Conservation (phyloP, 2,888 invertebrate species). For the Drosophila algonquin region DNA sequence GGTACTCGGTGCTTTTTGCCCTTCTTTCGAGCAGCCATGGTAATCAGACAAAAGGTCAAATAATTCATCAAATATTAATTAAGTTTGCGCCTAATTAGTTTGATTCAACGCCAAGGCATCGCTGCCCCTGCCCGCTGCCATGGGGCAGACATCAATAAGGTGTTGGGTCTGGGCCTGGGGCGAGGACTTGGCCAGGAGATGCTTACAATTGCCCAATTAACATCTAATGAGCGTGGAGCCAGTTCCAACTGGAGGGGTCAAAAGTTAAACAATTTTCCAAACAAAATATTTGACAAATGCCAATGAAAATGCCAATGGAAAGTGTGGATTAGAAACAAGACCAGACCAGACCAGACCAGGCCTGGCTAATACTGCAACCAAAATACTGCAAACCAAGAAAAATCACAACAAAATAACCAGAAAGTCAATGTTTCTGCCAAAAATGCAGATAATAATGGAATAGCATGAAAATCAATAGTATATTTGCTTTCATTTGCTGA, state of each 20-base stretch:
- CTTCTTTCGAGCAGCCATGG: conserved; percentile 8
- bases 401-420: not conserved
- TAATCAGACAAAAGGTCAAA: conserved; percentile 51
- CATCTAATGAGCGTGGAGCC: conserved; percentile 57
- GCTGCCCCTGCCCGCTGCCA: not conserved
- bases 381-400: not conserved
- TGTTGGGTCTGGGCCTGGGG: conserved; percentile 56
- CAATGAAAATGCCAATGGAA: too few relatives aligned
- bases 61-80: conserved; percentile 71
- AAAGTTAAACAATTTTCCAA: conserved; percentile 44
- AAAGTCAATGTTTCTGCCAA: not conserved
- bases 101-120: conserved; percentile 49
- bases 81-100: conserved; percentile 75
- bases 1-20: not conserved
- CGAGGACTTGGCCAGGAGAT: conserved; percentile 35
- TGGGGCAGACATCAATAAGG: conserved; percentile 64
- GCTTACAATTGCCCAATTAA: conserved; percentile 65
- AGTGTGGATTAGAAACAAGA: not conserved
- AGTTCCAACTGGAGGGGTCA: conserved; percentile 22
- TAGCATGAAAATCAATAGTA: conserved; percentile 27
- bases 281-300: conserved; percentile 24
- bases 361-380: not conserved
- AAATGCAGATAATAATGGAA: conserved; percentile 8
- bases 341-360: too few relatives aligned
- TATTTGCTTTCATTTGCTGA: conserved; percentile 20